Base-by-base conservation (phyloP, 2,888 invertebrate species). In the Acanthopleura granulata region DNA sequence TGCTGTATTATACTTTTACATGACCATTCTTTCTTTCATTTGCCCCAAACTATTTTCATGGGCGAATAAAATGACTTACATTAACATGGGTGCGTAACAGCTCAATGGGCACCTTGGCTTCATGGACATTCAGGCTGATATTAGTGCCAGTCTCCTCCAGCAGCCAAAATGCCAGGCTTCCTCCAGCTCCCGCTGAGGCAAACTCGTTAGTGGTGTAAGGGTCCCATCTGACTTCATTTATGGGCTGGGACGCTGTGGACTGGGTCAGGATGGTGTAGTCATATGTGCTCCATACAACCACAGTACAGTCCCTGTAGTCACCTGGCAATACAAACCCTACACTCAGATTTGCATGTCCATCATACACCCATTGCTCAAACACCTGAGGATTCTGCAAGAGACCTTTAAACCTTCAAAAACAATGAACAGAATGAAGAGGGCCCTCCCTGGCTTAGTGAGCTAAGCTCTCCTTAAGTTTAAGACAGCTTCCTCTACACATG, bases 171-270 rank as follows among this genome's bases (percentile, higher is more conserved):
- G 85, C 74, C 27, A 90, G 78, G 11, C 83, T 80, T 14, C 86
- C 86, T 74, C 85, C 78, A 72, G 84, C 84, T 6, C 90, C 90
- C 14, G 89, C 88, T 0, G 87, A 84, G 14, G 86, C 83, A 82
- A 90, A 90, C 82, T 90, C 89, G 78, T 89, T 89, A 40, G 86
- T 85, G 22, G 87, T 86, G 79, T 81, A 87, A 0, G 89, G 89
- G 80, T 90, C 89, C 89, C 89, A 90, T 70, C 81, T 80, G 30
- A 89, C 74, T 49, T 85, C 83, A 78, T 88, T 86, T n/a, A 90
- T 83, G 9, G 89, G 87, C 30, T 81, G 77, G 18, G 84, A 82
- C 25, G 88, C 83, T 61, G 79, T 80, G 25, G 89, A 86, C 18
- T 82, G 82, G 30, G 87, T 83, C 62, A 89, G 76, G 27, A 89